A percentile compares a stretch with the other conserved stretches of the same genome.
Conservation (phyloP, 1,140 invertebrate genomes). For the Formica exsecta region DNA sequence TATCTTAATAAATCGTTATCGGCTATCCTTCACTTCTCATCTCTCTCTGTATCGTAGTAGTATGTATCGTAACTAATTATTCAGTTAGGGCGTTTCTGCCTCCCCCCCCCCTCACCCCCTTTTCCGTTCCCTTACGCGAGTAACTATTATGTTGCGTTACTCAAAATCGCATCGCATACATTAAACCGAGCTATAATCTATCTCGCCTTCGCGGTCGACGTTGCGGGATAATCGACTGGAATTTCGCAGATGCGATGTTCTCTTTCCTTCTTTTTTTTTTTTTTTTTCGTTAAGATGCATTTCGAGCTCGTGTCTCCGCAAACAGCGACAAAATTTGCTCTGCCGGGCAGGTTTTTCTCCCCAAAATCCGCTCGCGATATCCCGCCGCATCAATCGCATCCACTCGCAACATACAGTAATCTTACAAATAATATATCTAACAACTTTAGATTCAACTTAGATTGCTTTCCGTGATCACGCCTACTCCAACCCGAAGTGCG, state of each 20-base stretch:
- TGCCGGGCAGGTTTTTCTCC: not conserved
- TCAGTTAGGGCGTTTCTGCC: constrained; percentile 68
- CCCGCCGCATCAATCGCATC: constrained; percentile 77
- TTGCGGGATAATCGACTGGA: constrained; percentile 72
- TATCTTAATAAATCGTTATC: constrained; percentile 83
- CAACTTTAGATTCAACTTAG: constrained; percentile 85
- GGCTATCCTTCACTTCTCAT: constrained; percentile 68
- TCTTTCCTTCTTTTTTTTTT: not conserved
- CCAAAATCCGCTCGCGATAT: constrained; percentile 29
- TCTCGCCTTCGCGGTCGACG: constrained; percentile 75
- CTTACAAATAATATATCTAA: constrained; percentile 86
- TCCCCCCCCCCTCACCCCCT: not conserved
- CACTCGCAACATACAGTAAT: constrained; percentile 81
- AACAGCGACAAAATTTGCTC: constrained; percentile 30
- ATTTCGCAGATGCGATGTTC: constrained; percentile 38
- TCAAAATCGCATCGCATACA: constrained; percentile 78
- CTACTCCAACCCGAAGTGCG: constrained; percentile 70
- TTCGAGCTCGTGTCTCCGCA: not conserved
- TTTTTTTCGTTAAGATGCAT: not conserved
- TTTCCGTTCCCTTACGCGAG: constrained; percentile 61
- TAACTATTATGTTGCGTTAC: constrained; percentile 76
- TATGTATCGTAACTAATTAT: constrained; percentile 78
- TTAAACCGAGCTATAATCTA: constrained; percentile 80
- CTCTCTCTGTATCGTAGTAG: constrained; percentile 69
- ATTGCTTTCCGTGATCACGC: constrained; percentile 85